Evolutionary conservation across 2,113 vertebrate genomes (phyloP), one percentile per base, ranked within the genome.

Genomic region (Alexandromys fortis): DNA sequence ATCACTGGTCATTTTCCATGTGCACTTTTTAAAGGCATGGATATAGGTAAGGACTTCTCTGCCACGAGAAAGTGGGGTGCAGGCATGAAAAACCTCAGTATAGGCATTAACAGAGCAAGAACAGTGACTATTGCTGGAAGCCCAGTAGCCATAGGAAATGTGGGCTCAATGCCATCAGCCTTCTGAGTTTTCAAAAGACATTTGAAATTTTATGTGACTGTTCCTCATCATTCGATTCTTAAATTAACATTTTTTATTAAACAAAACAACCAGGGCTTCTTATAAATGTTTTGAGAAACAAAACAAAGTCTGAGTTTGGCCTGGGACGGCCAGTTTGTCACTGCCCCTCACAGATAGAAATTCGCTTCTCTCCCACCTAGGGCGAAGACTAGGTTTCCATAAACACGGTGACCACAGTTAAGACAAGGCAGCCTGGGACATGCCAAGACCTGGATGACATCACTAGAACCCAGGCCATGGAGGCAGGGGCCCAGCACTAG

Each of bases 181-280:
- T 81, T 91, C 70, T 68, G 26, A 76, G 42, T 88, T 94, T 85
- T 77, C 78, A 42, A 95, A 94, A 95, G 88, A 90, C 55, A 85
- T 83, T 35, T 65, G 45, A 68, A 89, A 92, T 90, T 91, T 68
- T 49, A 70, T 73, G 58, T 92, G 77, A 67, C 24, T 92, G 90
- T 11, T 79, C 14, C n/a, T 45, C 45, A 14, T 65, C 47, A 55
- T 78, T 72, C 85, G 88, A 83, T 76, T n/a, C 24, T 87, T 61
- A 94, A 58, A 73, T 79, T 82, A 9, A 47, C 38, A n/a, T 3
- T 21, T 63, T 61, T 82, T 63, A 35, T 63, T 38, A 79, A 67
- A 49, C 35, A 73, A 93, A 38, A 72, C 26, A 52, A 38, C 7
- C 30, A 24, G 21, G 4, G 13, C 21, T 52, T 38, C 49, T n/a